These are phyloP conservation scores for Sphenopsis melanotis DNA, from an alignment of 2,797 vertebrate genomes.

Conservation along the genomic window DNA sequence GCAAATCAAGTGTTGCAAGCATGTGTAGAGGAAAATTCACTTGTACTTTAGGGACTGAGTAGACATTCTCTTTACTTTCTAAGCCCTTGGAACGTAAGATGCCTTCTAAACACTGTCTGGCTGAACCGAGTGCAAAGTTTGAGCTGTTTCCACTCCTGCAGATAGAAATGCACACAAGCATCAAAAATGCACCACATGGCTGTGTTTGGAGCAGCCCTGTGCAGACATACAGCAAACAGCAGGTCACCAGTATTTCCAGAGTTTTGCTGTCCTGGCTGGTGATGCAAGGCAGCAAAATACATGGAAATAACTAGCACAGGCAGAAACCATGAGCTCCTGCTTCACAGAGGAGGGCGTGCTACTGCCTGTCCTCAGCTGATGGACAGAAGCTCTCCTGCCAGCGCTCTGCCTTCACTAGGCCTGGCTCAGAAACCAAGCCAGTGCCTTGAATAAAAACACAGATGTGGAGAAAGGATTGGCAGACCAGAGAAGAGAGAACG, in stretches of 20 bases:
- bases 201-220: not conserved
- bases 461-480: not conserved
- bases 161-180: not conserved
- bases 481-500: not conserved
- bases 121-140: not conserved
- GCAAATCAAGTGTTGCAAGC: not conserved
- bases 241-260: not conserved
- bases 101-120: not conserved
- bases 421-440: not conserved
- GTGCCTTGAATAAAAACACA: not conserved
- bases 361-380: not conserved
- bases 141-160: not conserved
- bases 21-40: not conserved
- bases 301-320: not conserved
- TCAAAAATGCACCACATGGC: not conserved
- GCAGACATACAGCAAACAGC: not conserved
- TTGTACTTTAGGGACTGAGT: not conserved
- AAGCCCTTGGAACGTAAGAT: not conserved
- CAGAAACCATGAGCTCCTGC: not conserved
- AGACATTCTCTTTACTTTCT: not conserved
- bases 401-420: rapidly evolving
- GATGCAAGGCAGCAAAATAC: not conserved
- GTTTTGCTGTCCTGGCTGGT: not conserved
- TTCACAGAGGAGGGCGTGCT: not conserved
- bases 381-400: not conserved